Evolutionary conservation across 2,797 vertebrate species (phyloP).

Genomic region (Chelonia mydas): DNA sequence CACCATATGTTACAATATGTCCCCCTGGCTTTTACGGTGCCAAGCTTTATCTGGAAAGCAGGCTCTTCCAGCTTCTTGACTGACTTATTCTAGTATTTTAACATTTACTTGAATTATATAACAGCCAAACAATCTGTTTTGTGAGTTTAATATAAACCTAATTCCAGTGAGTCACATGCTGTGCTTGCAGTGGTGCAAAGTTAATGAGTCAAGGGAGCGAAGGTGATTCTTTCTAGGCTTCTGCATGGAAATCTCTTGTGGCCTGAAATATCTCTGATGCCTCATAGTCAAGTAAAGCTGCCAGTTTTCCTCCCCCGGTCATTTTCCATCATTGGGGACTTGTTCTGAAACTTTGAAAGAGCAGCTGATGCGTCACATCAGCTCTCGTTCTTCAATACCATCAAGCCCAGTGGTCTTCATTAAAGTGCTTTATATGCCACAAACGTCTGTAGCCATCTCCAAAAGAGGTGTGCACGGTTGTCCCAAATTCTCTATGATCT

Average conservation of each 20-base stretch:
- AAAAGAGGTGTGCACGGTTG: not conserved
- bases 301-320: not conserved
- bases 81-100: conserved; percentile 69
- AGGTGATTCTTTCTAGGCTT: conserved; percentile 60
- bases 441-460: not conserved
- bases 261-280: conserved; percentile 55
- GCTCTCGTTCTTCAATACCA: not conserved
- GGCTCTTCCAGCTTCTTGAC: conserved; percentile 44
- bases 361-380: not conserved
- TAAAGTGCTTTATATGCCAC: not conserved
- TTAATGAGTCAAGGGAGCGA: conserved; percentile 57
- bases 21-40: not conserved
- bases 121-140: conserved; percentile 75
- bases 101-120: conserved; percentile 73
- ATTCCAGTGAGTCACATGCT: conserved; percentile 64
- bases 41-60: conserved; percentile 13
- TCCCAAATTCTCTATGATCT: not conserved
- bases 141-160: conserved; percentile 71
- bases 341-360: conserved; percentile 32
- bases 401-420: not conserved
- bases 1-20: not conserved
- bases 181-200: conserved; percentile 44
- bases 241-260: conserved; percentile 53
- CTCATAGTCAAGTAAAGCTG: not conserved
- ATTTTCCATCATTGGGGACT: not conserved